These are phyloP conservation scores for Dynastes hyllus DNA, from an alignment of 2,888 invertebrate genomes.

Conservation along the genomic window DNA sequence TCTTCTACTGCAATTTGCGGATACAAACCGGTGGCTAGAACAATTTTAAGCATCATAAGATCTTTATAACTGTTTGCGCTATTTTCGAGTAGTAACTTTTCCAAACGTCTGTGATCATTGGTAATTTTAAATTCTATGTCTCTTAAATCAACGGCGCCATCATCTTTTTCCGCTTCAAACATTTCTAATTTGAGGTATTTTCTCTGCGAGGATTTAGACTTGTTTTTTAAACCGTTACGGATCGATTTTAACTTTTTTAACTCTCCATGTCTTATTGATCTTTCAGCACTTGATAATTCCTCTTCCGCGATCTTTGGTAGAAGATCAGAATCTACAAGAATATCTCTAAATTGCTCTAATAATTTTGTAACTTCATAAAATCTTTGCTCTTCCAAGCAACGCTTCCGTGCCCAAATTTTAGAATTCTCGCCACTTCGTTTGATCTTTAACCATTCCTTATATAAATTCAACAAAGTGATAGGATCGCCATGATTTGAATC, in stretches of 20 bases:
- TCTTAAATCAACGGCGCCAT: conserved; percentile 65
- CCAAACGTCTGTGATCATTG: conserved; percentile 75
- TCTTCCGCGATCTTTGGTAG: conserved; percentile 61
- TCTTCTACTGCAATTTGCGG: conserved; percentile 97
- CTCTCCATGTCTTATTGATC: conserved; percentile 91
- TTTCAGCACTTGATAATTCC: conserved; percentile 80
- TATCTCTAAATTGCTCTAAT: conserved; percentile 88
- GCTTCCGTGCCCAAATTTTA: conserved; percentile 89
- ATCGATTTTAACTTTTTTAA: conserved; percentile 88
- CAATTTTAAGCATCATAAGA: conserved; percentile 82
- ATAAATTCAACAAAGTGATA: conserved; percentile 89
- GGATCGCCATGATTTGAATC: conserved; percentile 98
- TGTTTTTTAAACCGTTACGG: conserved; percentile 68
- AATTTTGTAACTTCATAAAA: conserved; percentile 97
- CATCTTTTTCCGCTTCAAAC: conserved; percentile 77
- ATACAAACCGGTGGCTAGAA: conserved; percentile 94
- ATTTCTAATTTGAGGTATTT: conserved; percentile 83
- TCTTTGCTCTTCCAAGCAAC: conserved; percentile 96
- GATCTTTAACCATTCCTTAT: conserved; percentile 90
- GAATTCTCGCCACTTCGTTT: conserved; percentile 77
- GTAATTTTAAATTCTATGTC: conserved; percentile 77
- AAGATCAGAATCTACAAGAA: conserved; percentile 77
- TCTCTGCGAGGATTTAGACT: conserved; percentile 80
- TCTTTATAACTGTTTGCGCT: conserved; percentile 80
- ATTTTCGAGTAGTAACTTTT: conserved; percentile 78